These are phyloP conservation scores for Platichthys flesus DNA, from an alignment of 2,113 vertebrate genomes.

Conservation along the genomic window DNA sequence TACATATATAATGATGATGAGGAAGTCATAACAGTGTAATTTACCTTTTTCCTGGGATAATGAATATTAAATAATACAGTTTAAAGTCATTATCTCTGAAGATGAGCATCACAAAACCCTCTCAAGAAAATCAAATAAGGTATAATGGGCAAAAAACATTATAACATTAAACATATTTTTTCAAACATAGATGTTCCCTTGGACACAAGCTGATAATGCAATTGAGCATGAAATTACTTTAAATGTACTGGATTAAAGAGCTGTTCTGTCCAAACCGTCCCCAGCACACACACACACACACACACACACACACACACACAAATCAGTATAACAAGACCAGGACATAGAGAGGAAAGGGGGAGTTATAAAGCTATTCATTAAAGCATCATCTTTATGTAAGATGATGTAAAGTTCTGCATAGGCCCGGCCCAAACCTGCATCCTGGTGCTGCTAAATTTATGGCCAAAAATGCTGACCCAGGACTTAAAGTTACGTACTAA, in stretches of 20 bases:
- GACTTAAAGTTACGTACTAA: not conserved
- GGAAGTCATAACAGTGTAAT: not conserved
- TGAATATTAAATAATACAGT: not conserved
- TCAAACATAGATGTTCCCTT: constrained; percentile 8
- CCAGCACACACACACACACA: not conserved
- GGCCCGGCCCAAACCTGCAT: not conserved
- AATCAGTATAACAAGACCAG: not conserved
- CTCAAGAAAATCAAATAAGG: not conserved
- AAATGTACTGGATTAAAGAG: constrained; percentile 48
- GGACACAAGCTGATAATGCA: constrained; percentile 48
- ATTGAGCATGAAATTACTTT: constrained; percentile 67
- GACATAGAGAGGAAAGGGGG: not conserved
- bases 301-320: not conserved
- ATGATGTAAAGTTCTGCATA: not conserved
- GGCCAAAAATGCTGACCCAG: not conserved
- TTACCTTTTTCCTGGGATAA: not conserved
- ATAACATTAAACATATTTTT: not conserved
- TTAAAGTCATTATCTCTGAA: not conserved
- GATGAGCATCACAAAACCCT: not conserved
- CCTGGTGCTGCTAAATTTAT: not conserved
- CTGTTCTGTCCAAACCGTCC: not conserved
- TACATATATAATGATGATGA: constrained; percentile 1
- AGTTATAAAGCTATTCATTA: not conserved
- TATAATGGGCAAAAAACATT: constrained; percentile 7
- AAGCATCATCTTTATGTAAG: not conserved